Conservation (phyloP, 2,888 invertebrate genomes). For the Abscondita cerata region DNA sequence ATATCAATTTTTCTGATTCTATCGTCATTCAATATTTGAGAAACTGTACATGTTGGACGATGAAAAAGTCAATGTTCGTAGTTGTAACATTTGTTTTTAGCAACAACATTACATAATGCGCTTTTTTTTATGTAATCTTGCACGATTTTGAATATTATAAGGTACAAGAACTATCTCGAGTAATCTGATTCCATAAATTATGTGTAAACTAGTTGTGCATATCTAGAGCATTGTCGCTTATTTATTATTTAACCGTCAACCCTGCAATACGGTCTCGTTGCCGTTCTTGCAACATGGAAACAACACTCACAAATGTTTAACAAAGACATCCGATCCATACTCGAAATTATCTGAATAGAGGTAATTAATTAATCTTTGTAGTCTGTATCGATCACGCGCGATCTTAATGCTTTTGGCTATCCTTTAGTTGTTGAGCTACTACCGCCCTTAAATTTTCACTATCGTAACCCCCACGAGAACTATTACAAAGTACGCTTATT, state of each 20-base stretch:
- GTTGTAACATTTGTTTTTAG: too few relatives aligned
- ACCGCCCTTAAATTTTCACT: slow-evolving; percentile 33
- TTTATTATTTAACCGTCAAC: slow-evolving; percentile 1
- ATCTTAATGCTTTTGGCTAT: slow-evolving; percentile 47
- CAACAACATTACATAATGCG: too few relatives aligned
- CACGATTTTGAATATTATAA: slow-evolving; percentile 9
- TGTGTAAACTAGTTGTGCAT: slow-evolving; percentile 37
- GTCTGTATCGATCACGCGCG: slow-evolving; percentile 45
- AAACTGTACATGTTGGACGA: too few relatives aligned
- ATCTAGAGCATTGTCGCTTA: slow-evolving; percentile 32
- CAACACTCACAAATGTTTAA: slow-evolving; percentile 12
- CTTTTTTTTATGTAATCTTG: too few relatives aligned
- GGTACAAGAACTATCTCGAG: slow-evolving; percentile 12
- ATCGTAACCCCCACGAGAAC: slow-evolving; percentile 28
- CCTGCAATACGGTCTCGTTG: slow-evolving; percentile 3
- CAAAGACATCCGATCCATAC: slow-evolving; percentile 20
- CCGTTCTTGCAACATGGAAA: background rate
- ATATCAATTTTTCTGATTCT: too few relatives aligned
- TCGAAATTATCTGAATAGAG: slow-evolving; percentile 17
- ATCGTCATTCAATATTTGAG: too few relatives aligned
- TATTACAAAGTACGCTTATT: slow-evolving; percentile 29
- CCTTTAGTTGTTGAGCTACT: slow-evolving; percentile 30
- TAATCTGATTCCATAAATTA: slow-evolving; percentile 34
- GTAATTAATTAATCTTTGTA: slow-evolving; percentile 39
- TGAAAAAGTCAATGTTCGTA: too few relatives aligned